Evolutionary conservation across 2,797 vertebrate genomes (phyloP).

Genomic region (Eospalax fontanierii): DNA sequence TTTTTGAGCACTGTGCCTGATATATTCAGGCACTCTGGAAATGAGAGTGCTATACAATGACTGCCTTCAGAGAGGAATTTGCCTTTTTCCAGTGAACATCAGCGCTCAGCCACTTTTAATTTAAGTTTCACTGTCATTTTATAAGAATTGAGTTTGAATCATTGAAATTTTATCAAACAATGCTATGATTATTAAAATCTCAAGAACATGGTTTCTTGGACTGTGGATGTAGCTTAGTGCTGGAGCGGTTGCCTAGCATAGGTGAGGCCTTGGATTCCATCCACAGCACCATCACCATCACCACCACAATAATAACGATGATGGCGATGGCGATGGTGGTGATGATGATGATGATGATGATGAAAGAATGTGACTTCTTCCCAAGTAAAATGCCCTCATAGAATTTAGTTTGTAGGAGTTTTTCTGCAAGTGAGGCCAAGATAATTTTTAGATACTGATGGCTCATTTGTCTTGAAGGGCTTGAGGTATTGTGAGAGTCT

Average conservation of each 20-base stretch:
- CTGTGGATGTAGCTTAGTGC: not conserved
- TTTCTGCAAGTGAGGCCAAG: not conserved
- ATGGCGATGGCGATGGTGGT: too few relatives aligned
- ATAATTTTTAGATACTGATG: not conserved
- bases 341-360: too few relatives aligned
- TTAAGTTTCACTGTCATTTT: not conserved
- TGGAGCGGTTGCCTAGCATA: not conserved
- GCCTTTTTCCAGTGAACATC: not conserved
- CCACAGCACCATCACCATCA: not conserved
- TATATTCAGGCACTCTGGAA: not conserved
- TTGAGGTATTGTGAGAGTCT: not conserved
- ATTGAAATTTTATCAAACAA: slow-evolving; percentile 20
- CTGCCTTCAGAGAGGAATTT: not conserved
- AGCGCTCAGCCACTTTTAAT: not conserved
- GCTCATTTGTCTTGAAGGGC: not conserved
- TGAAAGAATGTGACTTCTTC: slow-evolving; percentile 4
- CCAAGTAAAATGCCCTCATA: not conserved
- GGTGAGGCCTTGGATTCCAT: not conserved
- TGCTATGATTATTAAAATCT: not conserved
- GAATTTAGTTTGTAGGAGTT: not conserved
- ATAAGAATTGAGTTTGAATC: not conserved
- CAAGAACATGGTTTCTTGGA: not conserved
- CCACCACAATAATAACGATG: not conserved
- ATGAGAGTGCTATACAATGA: not conserved
- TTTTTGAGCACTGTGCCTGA: not conserved